Base-by-base conservation (phyloP, 1,140 invertebrate genomes). In the Hyles vespertilio region DNA sequence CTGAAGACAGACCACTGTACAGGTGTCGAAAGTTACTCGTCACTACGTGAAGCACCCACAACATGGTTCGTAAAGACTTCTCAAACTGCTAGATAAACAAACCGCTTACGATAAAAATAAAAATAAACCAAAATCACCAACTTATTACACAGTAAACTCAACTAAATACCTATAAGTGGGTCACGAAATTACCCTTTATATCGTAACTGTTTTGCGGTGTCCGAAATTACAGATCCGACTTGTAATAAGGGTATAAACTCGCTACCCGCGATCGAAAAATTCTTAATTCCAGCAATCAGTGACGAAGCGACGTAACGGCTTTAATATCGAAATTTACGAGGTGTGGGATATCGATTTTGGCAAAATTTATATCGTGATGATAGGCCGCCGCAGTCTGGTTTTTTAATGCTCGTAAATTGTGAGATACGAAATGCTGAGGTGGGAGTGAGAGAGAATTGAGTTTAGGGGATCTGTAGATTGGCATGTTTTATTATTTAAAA, bases 341-440 rank as follows among this genome's bases (percentile, higher is more conserved):
- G 50, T 61, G 59, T 11, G 48, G 36, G 46, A n/a, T 53, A 67
- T 58, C 59, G 66, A 72, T 76, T 69, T 66, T 59, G 65, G 32
- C 63, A 51, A 72, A 70, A 73, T 73, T 74, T 52, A 59, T 52
- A 53, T 22, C 4, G 8, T 48, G 55, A 47, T 46, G 55, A 48
- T 33, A 48, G 55, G 22, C 33, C 12, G 33, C 34, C 33, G 3
- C 45, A 49, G 34, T 36, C 34, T 44, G 48, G 40, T 45, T 48
- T 54, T 56, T 56, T 56, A 48, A 56, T 56, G 54, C 7, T 6
- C 10, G 36, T 56, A 56, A 56, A 56, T 56, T 56, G 54, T 56
- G 22, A 32, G 52, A 46, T 34, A 36, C 51, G 51, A 36, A 32
- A n/a, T 22, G 22, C n/a, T 22, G 7, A 48, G 5, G 5, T 50